phyloP scores from a whole-genome alignment of 2,888 invertebrate species.

The Coenonympha glycerion region DNA sequence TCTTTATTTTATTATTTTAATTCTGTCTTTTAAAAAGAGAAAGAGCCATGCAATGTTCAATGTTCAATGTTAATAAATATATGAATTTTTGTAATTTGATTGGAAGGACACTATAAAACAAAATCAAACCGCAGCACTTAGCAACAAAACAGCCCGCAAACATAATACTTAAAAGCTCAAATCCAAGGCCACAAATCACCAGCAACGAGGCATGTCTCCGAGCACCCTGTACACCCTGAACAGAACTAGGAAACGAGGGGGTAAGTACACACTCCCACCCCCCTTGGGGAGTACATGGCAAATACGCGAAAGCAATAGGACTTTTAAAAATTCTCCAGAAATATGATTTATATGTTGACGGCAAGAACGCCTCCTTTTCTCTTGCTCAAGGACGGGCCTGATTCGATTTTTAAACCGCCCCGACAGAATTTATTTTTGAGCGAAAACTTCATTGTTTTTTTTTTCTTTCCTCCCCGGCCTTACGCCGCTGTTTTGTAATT shows the following conservation, averaged over 20 bases:
- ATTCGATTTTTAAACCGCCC: slow-evolving; percentile 76
- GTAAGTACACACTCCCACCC: slow-evolving; percentile 71
- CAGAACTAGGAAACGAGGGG: slow-evolving; percentile 75
- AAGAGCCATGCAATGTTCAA: no score
- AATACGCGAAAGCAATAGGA: slow-evolving; percentile 78
- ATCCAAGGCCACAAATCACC: slow-evolving; percentile 33
- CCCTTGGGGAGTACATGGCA: slow-evolving; percentile 72
- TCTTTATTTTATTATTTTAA: no score
- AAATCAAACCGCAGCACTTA: no score
- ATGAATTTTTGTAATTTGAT: no score
- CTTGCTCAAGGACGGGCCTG: slow-evolving; percentile 70
- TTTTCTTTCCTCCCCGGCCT: slow-evolving; percentile 28
- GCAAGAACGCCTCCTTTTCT: slow-evolving; percentile 63
- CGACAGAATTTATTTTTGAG: slow-evolving; percentile 27
- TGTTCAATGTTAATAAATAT: no score
- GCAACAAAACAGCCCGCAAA: no score
- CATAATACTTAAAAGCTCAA: slow-evolving; percentile 22
- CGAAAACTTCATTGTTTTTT: slow-evolving; percentile 35
- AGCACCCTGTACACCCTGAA: slow-evolving; percentile 46
- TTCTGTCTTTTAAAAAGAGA: no score
- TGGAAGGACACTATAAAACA: no score
- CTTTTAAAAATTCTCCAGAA: slow-evolving; percentile 77
- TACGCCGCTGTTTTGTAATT: slow-evolving; percentile 14
- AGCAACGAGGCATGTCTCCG: slow-evolving; percentile 24
- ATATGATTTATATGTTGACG: slow-evolving; percentile 77